Evolutionary conservation across 92 coral and sea anemone species (phyloP), one percentile per base, ranked within the genome.

Genomic region (Porites cylindrica): DNA sequence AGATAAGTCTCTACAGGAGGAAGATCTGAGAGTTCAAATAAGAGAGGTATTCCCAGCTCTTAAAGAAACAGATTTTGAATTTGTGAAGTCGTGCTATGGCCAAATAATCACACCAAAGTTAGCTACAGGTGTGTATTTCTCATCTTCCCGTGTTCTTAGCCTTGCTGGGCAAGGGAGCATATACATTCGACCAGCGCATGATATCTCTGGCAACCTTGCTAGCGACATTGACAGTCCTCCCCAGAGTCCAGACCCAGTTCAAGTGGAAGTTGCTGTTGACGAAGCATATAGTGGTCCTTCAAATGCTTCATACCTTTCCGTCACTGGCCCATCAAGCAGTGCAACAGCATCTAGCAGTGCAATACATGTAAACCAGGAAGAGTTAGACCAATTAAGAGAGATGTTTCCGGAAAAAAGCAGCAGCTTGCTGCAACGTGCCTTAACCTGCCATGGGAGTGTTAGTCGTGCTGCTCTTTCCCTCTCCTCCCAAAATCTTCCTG

Each of bases 31-130:
- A 78, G 81, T 63, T 52, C 79, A 87, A 87, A 72, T 91, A 18
- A 78, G 76, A 60, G 94, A 76, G 85, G 83, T 62, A 64, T 91
- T 91, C 77, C 88, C 88, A 10, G 26, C 79, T 47, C 84, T 85
- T 26, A 76, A 54, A 74, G 88, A 80, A 60, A 85, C 78, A 60
- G 79, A 66, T 52, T 62, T 86, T 79, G 84, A 86, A 54, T 86
- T 86, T 78, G 89, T 86, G 14, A 86, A 86, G 90, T 82, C 86
- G 47, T 91, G 94, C 79, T 88, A 91, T 75, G 91, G 94, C 54
- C 89, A 83, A 73, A 87, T 87, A 43, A 78, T 91, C 47, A 65
- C 79, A 60, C 91, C 91, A 65, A 91, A 88, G 82, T 74, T 91
- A 64, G 91, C 88, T 65, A 61, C 66, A 52, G 88, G 90, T 79